A percentile compares a stretch with the other conserved stretches of the same genome.
Conservation (phyloP, 2,888 invertebrate genomes). For the Erynnis tages region DNA sequence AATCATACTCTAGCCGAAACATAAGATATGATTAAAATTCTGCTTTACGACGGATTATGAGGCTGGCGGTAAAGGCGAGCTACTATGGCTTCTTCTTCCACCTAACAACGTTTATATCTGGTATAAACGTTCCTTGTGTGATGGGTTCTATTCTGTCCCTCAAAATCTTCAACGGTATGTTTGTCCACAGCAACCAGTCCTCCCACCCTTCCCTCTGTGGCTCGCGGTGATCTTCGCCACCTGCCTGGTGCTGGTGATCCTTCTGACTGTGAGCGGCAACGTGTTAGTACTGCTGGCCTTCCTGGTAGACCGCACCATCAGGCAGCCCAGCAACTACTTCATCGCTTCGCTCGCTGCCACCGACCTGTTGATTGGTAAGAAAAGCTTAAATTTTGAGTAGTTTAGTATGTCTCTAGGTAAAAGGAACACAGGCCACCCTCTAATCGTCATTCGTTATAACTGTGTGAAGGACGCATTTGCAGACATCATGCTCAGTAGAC, state of each 20-base stretch:
- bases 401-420: too few relatives aligned
- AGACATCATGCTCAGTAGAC: too few relatives aligned
- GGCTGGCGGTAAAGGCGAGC: too few relatives aligned
- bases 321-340: slow-evolving; percentile 99
- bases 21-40: too few relatives aligned
- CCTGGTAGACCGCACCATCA: slow-evolving; percentile 94
- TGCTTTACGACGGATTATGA: too few relatives aligned
- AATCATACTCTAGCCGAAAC: too few relatives aligned
- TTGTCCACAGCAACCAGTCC: slow-evolving; percentile 76
- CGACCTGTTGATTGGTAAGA: slow-evolving; percentile 95
- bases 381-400: background rate
- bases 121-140: background rate
- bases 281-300: slow-evolving; percentile 97
- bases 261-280: slow-evolving; percentile 97
- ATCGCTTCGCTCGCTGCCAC: slow-evolving; percentile 98
- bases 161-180: background rate
- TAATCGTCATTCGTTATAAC: too few relatives aligned
- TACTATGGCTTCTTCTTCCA: too few relatives aligned
- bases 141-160: background rate
- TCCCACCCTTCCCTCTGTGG: slow-evolving; percentile 95
- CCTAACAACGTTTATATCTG: too few relatives aligned
- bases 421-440: too few relatives aligned
- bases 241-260: slow-evolving; percentile 92
- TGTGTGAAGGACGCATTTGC: too few relatives aligned
- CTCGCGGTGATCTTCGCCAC: slow-evolving; percentile 94